Percentiles rank a stretch among this genome's conserved stretches.
These are phyloP conservation scores for Falco berigora DNA, from an alignment of 2,797 vertebrate genomes.

Conservation along the genomic window DNA sequence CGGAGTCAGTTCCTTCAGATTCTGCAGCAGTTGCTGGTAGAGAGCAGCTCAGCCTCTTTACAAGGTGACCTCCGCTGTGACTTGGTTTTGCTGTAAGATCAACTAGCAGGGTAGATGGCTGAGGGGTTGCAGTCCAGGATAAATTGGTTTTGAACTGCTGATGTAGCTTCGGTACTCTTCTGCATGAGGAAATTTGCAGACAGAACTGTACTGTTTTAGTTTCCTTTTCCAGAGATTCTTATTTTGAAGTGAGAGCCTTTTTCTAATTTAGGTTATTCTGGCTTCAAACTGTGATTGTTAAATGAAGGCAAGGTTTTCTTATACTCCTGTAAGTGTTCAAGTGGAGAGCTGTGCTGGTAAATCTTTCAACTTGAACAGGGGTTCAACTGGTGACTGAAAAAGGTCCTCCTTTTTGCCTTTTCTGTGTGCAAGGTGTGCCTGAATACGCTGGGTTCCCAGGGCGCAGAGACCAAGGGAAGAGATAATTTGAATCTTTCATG, in stretches of 20 bases:
- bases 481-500: background rate
- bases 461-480: background rate
- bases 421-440: background rate
- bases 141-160: background rate
- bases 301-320: background rate
- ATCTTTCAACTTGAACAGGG: background rate
- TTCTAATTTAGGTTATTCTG: background rate
- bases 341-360: background rate
- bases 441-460: background rate
- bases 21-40: conserved; percentile 78
- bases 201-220: background rate
- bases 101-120: background rate
- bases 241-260: background rate
- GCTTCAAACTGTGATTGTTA: background rate
- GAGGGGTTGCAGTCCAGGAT: background rate
- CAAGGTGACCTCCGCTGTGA: conserved; percentile 61
- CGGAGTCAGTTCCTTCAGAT: conserved; percentile 80
- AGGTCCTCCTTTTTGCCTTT: background rate
- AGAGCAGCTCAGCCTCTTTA: conserved; percentile 48
- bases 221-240: background rate
- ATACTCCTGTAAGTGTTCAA: background rate
- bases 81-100: background rate
- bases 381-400: background rate
- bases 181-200: background rate
- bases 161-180: background rate